Base-by-base conservation (phyloP, 2,113 vertebrate genomes). In the Odocoileus hemionus region DNA sequence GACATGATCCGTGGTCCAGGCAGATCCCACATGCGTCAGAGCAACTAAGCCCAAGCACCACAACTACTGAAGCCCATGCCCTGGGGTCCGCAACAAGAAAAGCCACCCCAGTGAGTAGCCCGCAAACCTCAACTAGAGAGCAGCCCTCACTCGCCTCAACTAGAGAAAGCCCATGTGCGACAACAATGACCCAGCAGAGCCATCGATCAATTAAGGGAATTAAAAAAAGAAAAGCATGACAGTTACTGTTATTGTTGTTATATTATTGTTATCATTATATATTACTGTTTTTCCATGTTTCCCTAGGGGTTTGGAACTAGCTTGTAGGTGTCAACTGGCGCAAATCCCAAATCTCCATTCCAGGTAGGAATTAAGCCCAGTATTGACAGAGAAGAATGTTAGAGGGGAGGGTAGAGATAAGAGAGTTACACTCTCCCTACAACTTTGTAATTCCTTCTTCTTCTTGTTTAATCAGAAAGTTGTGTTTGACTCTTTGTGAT, bases 111-210 rank as follows among this genome's bases (percentile, higher is more conserved):
- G 36, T 7, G 36, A 76, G 36, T 25, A 76, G 36, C 36, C 70
- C 0, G 0, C 23, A 43, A 7, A 26, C 70, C 0, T 1, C 70
- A 74, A 70, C n/a, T 39, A 39, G 5, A 39, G 67, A 74, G 70
- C 43, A 43, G 70, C 23, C 70, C 12, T 43, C 36, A 25, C 23
- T 76, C 7, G 11, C 70, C 23, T 76, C 23, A 43, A 26, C 70
- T 76, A 76, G 23, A 14, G 70, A 76, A 76, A 4, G 36, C 36
- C 36, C 23, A 14, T 7, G 6, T 0, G 0, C 0, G 1, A 6
- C 43, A 25, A 26, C 0, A 1, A 76, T 43, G 36, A 43, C 36
- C 23, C 23, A 43, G 70, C 70, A 76, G 11, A 76, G 23, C 12
- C 70, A 14, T 0, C 0, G 19, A 70, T 23, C n/a, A 70, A 12